Percentiles rank a stretch among this genome's conserved stretches.
Conservation (phyloP, 2,113 vertebrate species). For the Tachycineta bicolor region DNA sequence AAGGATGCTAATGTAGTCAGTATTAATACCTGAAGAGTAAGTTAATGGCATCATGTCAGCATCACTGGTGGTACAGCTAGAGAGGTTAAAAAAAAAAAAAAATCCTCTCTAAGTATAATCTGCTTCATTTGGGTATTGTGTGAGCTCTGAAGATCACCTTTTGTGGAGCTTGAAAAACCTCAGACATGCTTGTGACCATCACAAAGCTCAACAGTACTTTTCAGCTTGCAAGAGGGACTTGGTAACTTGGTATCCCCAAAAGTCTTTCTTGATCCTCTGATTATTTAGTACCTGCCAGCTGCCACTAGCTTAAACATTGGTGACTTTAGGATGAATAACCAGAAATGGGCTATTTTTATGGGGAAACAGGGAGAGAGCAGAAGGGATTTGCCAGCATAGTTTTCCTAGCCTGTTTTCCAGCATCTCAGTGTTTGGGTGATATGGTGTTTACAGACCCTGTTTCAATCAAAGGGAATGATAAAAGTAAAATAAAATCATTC, state of each 20-base stretch:
- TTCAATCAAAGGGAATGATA: background rate
- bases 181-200: background rate
- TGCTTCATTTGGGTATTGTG: background rate
- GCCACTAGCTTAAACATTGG: background rate
- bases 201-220: background rate
- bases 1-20: background rate
- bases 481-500: slow-evolving; percentile 26
- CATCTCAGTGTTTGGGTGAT: background rate
- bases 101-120: background rate
- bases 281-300: background rate
- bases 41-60: background rate
- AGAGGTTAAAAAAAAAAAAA: slow-evolving; percentile 7
- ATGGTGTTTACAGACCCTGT: background rate
- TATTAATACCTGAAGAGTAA: background rate
- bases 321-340: background rate
- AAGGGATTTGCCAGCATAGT: background rate
- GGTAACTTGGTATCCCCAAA: background rate
- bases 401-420: background rate
- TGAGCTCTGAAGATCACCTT: background rate
- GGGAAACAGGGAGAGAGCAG: background rate
- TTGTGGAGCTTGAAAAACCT: background rate
- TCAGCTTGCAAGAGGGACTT: background rate
- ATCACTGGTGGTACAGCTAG: background rate
- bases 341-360: background rate
- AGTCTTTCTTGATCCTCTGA: background rate